Evolutionary conservation across 2,113 vertebrate genomes (phyloP), one percentile per base, ranked within the genome.

Genomic region (Hippocampus abdominalis): DNA sequence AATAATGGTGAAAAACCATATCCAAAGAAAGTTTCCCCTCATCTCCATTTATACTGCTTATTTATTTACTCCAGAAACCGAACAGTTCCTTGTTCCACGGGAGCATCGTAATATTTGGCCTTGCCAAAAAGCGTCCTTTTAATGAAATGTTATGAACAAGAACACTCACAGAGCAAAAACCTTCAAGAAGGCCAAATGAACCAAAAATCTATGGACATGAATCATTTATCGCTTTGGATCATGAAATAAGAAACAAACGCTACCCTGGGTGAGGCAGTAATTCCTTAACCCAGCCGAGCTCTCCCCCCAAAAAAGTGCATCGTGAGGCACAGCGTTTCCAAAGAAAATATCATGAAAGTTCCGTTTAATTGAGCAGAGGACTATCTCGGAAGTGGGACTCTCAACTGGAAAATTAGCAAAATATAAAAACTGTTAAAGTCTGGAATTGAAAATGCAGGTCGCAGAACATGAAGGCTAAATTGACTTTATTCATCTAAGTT

Each of bases 11-110:
- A 36, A 48, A 64, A 64, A 64, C 13, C 42, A 46, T 23, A 64
- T 64, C 2, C 20, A 64, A 64, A 44, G 32, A 36, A 13, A 64
- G n/a, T 64, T 63, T 63, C 36, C 36, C 61, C 61, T 39, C 61
- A 63, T 63, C 36, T 63, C 61, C 61, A 63, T 63, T 63, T 63
- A 8, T 18, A 59, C 72, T 70, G 62, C 72, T 74, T 72, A 81
- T 64, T 64, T 44, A 40, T 64, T 23, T 64, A 64, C 21, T 42
- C 36, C n/a, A 5, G 15, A 63, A 63, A 63, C 29, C 36, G 21
- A 62, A 62, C 36, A 7, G 27, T 32, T 60, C 18, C 8, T 32
- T 32, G 3, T 20, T 32, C 57, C 57, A 36, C 15, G 16, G 57
- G 15, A n/a, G 12, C 39, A 62, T 39, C 39, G 3, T 62, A 62